Conservation (phyloP, 2,888 invertebrate genomes). For the Drosophila dives region DNA sequence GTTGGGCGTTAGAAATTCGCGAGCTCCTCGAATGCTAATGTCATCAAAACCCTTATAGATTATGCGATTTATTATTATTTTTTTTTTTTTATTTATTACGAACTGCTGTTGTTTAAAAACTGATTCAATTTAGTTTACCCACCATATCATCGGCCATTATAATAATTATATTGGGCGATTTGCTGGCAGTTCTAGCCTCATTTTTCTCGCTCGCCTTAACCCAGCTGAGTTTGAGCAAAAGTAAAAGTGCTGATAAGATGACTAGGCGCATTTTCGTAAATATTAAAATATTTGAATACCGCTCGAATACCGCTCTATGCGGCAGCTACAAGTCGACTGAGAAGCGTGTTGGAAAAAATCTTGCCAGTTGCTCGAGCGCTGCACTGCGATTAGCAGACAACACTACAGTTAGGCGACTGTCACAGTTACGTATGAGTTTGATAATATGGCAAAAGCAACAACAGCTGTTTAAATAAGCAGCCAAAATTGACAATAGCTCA, state of each 20-base stretch:
- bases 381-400: slow-evolving; percentile 30
- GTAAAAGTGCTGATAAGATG: slow-evolving; percentile 66
- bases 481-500: slow-evolving; percentile 70
- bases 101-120: slow-evolving; percentile 7
- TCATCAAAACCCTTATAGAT: slow-evolving; percentile 93
- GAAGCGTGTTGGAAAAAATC: slow-evolving; percentile 5
- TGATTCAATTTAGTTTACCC: slow-evolving; percentile 53
- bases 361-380: slow-evolving; percentile 16
- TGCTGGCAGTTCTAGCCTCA: slow-evolving; percentile 17
- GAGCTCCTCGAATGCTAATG: slow-evolving; percentile 94
- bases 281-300: slow-evolving; percentile 16
- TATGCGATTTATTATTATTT: neutral
- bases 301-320: slow-evolving; percentile 40
- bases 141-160: slow-evolving; percentile 94
- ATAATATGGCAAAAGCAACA: slow-evolving; percentile 16
- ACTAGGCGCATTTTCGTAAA: slow-evolving; percentile 47
- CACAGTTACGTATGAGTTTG: slow-evolving; percentile 16
- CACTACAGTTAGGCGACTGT: slow-evolving; percentile 2
- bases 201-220: slow-evolving; percentile 36
- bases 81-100: neutral
- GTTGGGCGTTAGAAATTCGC: slow-evolving; percentile 95
- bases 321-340: slow-evolving; percentile 52
- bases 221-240: slow-evolving; percentile 49
- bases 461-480: slow-evolving; percentile 15
- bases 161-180: slow-evolving; percentile 89